Conservation (phyloP, 2,888 invertebrate species). For the Mechanitis mazaeus region DNA sequence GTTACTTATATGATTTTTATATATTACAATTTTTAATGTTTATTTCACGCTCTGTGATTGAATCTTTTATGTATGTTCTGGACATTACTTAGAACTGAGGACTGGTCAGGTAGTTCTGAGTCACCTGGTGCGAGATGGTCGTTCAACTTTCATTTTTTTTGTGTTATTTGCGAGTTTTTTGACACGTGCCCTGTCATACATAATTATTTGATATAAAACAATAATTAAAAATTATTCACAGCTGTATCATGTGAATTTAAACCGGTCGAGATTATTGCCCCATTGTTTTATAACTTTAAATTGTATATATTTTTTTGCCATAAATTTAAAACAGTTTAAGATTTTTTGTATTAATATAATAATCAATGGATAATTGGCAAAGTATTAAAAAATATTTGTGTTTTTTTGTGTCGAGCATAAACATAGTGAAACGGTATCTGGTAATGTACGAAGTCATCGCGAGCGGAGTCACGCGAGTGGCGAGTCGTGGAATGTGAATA, state of each 20-base stretch:
- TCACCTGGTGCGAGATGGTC: constrained; percentile 59
- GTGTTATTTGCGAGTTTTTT: constrained; percentile 49
- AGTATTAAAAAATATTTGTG: background rate
- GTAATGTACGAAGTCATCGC: constrained; percentile 10
- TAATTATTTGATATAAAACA: constrained; percentile 23
- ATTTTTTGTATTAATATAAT: background rate
- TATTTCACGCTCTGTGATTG: background rate
- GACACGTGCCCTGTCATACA: constrained; percentile 49
- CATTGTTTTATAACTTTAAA: constrained; percentile 1
- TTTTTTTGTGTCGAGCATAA: background rate
- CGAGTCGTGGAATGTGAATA: constrained; percentile 29
- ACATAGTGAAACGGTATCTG: background rate
- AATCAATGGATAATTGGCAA: too few species aligned
- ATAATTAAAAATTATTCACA: constrained; percentile 10
- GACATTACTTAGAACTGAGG: constrained; percentile 36
- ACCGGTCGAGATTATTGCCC: constrained; percentile 4
- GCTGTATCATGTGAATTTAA: constrained; percentile 4
- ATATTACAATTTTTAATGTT: too few species aligned
- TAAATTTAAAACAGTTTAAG: background rate
- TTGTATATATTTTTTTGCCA: background rate
- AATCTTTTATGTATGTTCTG: constrained; percentile 17
- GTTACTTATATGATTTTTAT: too few species aligned
- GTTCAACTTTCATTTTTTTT: constrained; percentile 70
- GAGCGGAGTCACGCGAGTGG: constrained; percentile 25
- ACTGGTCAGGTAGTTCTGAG: constrained; percentile 60